These are phyloP conservation scores for Pelecanus crispus DNA, from an alignment of 2,113 vertebrate species.

Conservation along the genomic window DNA sequence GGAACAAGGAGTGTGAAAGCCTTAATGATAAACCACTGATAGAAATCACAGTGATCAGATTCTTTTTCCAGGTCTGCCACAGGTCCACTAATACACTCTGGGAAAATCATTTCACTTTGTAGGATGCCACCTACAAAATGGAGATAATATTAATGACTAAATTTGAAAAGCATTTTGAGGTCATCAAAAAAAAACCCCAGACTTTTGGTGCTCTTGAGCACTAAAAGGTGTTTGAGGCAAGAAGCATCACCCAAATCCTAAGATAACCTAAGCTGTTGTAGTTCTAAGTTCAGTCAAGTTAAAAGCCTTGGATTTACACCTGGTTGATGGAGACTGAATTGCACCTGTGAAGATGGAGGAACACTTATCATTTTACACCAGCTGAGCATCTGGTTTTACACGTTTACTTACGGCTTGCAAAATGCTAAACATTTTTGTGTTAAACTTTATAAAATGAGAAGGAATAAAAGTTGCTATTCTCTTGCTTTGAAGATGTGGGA, in stretches of 20 bases:
- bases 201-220: not conserved
- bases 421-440: not conserved
- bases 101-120: not conserved
- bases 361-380: not conserved
- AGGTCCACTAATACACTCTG: not conserved
- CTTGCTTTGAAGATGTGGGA: not conserved
- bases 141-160: not conserved
- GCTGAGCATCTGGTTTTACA: not conserved
- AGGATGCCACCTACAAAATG: not conserved
- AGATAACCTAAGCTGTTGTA: not conserved
- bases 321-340: not conserved
- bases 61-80: not conserved
- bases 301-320: not conserved
- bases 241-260: not conserved
- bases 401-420: rapidly evolving
- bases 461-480: not conserved
- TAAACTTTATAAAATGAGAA: not conserved
- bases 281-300: not conserved
- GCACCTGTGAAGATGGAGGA: not conserved
- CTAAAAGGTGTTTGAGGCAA: not conserved
- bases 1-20: not conserved
- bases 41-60: not conserved
- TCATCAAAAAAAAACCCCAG: no score
- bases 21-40: not conserved
- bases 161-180: not conserved